phyloP scores from a whole-genome alignment of 2,888 invertebrate species.

The Mesorhabditis sp. region DNA sequence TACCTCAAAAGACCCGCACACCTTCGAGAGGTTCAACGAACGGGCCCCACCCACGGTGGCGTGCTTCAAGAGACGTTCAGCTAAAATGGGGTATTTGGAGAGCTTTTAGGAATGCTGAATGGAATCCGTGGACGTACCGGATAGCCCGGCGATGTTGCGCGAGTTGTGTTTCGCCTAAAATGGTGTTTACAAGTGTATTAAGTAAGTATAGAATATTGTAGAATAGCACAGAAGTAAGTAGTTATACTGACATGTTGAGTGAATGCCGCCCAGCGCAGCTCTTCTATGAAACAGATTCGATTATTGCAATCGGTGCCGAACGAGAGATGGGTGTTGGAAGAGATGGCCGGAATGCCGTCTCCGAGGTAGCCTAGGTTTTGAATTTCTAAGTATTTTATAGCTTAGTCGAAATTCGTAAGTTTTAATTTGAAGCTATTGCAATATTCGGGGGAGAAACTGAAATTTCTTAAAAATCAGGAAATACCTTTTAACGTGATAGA shows the following conservation, averaged over 20 bases:
- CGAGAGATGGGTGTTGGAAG: conserved; percentile 31
- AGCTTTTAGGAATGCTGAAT: background rate
- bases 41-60: conserved; percentile 50
- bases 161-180: conserved; percentile 33
- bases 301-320: conserved; percentile 57
- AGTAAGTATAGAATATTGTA: background rate
- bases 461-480: no score
- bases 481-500: no score
- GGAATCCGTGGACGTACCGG: background rate
- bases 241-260: conserved; percentile 45
- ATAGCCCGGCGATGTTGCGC: conserved; percentile 40
- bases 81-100: conserved; percentile 7
- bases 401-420: no score
- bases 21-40: conserved; percentile 32
- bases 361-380: conserved; percentile 45
- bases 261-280: conserved; percentile 55
- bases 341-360: conserved; percentile 49
- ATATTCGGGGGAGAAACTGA: no score
- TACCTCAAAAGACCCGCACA: conserved; percentile 34
- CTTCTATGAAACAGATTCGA: conserved; percentile 50
- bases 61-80: conserved; percentile 36
- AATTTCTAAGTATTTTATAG: no score
- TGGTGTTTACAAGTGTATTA: background rate
- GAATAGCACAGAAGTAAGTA: background rate
- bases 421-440: no score